A percentile compares a stretch with the other conserved stretches of the same genome.
Conservation (phyloP, 2,888 invertebrate species). For the Hipparchia sbordonii region DNA sequence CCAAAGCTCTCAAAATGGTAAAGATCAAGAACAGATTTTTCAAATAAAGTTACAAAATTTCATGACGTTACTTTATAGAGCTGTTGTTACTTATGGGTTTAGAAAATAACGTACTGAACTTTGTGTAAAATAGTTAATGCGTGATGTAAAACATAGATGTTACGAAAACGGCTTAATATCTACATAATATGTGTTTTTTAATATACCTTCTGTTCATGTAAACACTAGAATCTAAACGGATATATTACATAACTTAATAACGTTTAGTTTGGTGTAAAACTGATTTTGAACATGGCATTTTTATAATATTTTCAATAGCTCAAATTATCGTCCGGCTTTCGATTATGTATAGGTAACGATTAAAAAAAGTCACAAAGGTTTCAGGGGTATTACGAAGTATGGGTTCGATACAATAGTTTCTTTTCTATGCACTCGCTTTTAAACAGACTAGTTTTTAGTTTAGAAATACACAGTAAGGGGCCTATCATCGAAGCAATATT, state of each 20-base stretch:
- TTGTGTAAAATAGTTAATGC: background rate
- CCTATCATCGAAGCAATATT: no score
- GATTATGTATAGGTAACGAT: conserved; percentile 12
- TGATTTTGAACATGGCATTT: conserved; percentile 2
- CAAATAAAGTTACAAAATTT: no score
- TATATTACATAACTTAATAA: background rate
- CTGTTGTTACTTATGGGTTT: background rate
- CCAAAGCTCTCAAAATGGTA: background rate
- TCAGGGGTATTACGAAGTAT: no score
- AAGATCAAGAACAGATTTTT: no score
- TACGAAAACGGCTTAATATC: conserved; percentile 13
- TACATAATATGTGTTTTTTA: conserved; percentile 8
- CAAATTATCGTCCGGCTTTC: conserved; percentile 17
- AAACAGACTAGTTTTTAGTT: no score
- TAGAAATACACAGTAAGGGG: no score
- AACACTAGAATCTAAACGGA: conserved; percentile 7
- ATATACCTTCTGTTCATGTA: conserved; percentile 2
- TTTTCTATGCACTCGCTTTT: no score
- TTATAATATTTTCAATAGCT: background rate
- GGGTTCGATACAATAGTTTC: no score
- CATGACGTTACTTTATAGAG: no score
- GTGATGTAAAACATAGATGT: conserved; percentile 6
- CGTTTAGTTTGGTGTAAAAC: conserved; percentile 10
- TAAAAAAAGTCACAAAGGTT: background rate
- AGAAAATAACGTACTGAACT: background rate